These are phyloP conservation scores for Phainopepla nitens DNA, from an alignment of 2,113 vertebrate genomes.

Conservation along the genomic window DNA sequence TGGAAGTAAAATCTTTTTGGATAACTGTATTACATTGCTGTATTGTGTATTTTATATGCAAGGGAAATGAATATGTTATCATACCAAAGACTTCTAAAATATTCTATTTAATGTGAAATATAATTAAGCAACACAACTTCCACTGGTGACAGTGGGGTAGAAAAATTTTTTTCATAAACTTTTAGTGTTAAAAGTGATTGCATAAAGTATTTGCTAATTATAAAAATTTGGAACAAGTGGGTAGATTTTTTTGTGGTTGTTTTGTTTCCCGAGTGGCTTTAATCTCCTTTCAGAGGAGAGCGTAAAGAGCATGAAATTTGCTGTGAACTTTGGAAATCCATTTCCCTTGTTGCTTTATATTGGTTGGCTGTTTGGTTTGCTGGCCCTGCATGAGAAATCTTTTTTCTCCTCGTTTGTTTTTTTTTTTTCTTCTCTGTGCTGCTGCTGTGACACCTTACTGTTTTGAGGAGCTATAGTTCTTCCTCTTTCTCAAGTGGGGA, in stretches of 20 bases:
- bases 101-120: background rate
- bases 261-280: background rate
- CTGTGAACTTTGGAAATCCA: background rate
- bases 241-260: background rate
- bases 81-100: background rate
- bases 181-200: background rate
- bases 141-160: background rate
- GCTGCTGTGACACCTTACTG: background rate
- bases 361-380: background rate
- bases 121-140: background rate
- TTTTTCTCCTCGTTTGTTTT: background rate
- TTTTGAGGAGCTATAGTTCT: background rate
- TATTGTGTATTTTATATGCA: background rate
- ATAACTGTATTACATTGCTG: background rate
- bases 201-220: background rate
- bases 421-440: background rate
- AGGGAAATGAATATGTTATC: background rate
- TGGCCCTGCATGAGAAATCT: background rate
- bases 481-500: background rate
- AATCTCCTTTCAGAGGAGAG: background rate
- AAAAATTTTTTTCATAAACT: background rate
- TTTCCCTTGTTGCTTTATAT: background rate
- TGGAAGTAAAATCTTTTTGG: background rate
- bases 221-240: background rate
- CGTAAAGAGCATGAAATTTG: background rate